A percentile compares a stretch with the other conserved stretches of the same genome.
phyloP scores from a whole-genome alignment of 2,113 vertebrate species.

The Leptodactylus fuscus region DNA sequence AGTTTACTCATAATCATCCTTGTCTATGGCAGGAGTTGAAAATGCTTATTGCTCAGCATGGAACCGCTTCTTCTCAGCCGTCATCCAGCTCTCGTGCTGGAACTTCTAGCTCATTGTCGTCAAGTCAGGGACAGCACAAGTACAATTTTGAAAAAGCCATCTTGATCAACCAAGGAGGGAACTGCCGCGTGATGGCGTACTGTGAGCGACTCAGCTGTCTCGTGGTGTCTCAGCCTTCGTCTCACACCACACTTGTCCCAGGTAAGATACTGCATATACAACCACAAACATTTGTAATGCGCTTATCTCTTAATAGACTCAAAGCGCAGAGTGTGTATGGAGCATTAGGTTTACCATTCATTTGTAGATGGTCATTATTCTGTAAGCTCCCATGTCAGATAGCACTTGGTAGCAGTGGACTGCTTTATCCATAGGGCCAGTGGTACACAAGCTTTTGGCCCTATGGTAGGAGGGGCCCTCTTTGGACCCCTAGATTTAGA shows the following conservation, averaged over 20 bases:
- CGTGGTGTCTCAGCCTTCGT: conserved; percentile 90
- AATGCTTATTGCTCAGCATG: conserved; percentile 76
- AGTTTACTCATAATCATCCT: neutral
- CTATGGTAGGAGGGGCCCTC: too few species aligned
- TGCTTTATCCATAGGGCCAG: too few species aligned
- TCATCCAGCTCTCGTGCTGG: conserved; percentile 60
- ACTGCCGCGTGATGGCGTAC: conserved; percentile 87
- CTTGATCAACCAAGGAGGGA: conserved; percentile 85
- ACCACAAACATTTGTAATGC: too few species aligned
- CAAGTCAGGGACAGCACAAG: conserved; percentile 75
- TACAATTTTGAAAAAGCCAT: conserved; percentile 86
- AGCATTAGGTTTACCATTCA: too few species aligned
- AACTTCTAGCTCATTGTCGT: conserved; percentile 59
- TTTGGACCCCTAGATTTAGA: too few species aligned
- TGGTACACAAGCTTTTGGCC: too few species aligned
- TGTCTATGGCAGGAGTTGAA: conserved; percentile 82
- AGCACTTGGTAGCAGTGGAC: too few species aligned
- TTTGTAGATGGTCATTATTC: too few species aligned
- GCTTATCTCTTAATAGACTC: too few species aligned
- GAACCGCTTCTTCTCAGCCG: conserved; percentile 61
- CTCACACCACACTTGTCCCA: conserved; percentile 86
- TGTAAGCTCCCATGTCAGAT: too few species aligned
- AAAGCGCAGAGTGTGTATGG: too few species aligned
- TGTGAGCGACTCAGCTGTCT: conserved; percentile 85
- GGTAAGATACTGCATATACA: conserved; percentile 77